phyloP scores from a whole-genome alignment of 2,797 vertebrate species.

The Mormyrus proboscirostris region DNA sequence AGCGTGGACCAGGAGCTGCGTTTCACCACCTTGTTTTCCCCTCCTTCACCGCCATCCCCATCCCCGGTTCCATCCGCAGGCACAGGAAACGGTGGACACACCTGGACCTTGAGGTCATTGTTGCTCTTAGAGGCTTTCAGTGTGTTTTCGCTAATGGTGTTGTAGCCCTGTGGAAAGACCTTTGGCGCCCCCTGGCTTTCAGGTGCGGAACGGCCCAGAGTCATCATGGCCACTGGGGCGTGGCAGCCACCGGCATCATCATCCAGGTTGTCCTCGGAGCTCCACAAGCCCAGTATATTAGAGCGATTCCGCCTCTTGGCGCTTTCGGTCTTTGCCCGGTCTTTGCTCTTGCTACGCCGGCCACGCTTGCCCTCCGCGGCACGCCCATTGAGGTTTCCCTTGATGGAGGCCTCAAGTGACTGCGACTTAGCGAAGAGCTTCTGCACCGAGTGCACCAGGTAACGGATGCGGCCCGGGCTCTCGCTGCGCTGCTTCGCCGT shows the following conservation, averaged over 20 bases:
- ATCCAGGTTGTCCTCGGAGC: constrained; percentile 86
- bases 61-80: constrained; percentile 47
- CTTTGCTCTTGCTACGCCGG: constrained; percentile 93
- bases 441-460: constrained; percentile 93
- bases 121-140: constrained; percentile 93
- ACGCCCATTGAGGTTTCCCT: constrained; percentile 76
- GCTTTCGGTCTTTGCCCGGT: constrained; percentile 81
- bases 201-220: constrained; percentile 74
- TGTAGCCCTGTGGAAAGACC: constrained; percentile 92
- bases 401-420: constrained; percentile 82
- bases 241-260: constrained; percentile 86
- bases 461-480: constrained; percentile 93
- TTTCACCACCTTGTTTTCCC: constrained; percentile 72
- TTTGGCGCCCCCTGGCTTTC: constrained; percentile 81
- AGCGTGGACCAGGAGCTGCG: constrained; percentile 91
- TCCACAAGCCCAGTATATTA: constrained; percentile 98
- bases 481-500: constrained; percentile 81
- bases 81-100: constrained; percentile 56
- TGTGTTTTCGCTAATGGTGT: constrained; percentile 91
- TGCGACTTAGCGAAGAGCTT: constrained; percentile 98
- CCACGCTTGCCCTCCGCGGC: constrained; percentile 80
- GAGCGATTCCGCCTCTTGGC: constrained; percentile 84
- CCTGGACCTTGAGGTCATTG: constrained; percentile 77
- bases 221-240: constrained; percentile 89
- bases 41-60: constrained; percentile 57